Evolutionary conservation across 2,113 vertebrate genomes (phyloP), one percentile per base, ranked within the genome.

Genomic region (Aspiorhynchus laticeps): DNA sequence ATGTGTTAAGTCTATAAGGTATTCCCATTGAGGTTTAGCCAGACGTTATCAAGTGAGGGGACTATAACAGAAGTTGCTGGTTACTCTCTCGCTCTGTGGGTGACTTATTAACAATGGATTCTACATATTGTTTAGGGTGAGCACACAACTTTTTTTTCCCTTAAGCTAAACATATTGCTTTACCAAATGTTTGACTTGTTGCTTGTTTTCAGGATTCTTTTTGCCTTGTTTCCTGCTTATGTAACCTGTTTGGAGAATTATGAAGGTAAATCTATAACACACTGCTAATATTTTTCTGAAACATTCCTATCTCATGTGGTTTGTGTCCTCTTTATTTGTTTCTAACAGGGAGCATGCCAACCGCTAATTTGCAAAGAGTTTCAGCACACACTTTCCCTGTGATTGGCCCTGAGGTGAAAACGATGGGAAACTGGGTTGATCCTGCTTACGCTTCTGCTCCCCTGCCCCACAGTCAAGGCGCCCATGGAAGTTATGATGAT

Each of bases 261-360:
- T 87, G 86, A 48, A 26, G 80, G 86, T 87, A 83, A 83, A 28
- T 14, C 48, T n/a, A n/a, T n/a, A 80, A 41, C 10, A 26, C 21
- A 0, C 28, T n/a, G 11, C 56, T 46, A 21, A n/a, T 51, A 51
- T 43, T 26, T 43, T 9, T 38, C 11, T 73, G 7, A 31, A 85
- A 59, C 51, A 21, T 76, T 56, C 2, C 10, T 21, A n/a, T 21
- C 4, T 51, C 48, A 5, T 51, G 48, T 14, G 15, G 11, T 48
- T 67, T 46, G 5, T 79, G 2, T 56, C 15, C 38, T 69, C n/a
- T n/a, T 65, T 48, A 15, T 71, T 38, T 36, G 33, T 80, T 80
- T 80, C 14, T 36, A 80, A 63, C 41, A 82, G 80, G 38, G 14
- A 67, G 11, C 38, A 33, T 82, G 80, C 61, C 59, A 69, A 46